Conservation (phyloP, 2,113 vertebrate genomes). For the Oceanodroma tethys region DNA sequence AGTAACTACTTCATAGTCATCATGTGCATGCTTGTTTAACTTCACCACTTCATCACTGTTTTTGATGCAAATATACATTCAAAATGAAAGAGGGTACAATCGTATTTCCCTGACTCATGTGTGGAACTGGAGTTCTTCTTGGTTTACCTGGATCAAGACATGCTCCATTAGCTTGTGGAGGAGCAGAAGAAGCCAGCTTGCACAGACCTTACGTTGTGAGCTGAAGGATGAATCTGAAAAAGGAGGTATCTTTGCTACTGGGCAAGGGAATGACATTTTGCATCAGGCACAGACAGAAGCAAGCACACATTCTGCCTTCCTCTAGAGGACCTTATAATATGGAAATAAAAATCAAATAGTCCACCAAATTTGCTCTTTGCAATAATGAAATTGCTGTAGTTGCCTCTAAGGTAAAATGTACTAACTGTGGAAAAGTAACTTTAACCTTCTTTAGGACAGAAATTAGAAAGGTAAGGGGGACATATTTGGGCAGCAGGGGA, state of each 20-base stretch:
- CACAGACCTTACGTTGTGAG: accelerated
- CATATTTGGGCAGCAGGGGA: neutral
- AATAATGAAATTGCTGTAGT: neutral
- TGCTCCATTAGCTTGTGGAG: neutral
- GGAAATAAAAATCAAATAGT: neutral
- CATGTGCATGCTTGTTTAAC: neutral
- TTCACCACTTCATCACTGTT: neutral
- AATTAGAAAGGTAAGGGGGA: neutral
- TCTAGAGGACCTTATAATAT: neutral
- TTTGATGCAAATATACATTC: neutral
- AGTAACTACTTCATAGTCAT: neutral
- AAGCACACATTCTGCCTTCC: neutral
- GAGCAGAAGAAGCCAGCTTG: neutral
- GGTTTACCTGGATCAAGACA: neutral
- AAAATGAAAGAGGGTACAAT: neutral
- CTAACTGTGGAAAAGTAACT: neutral
- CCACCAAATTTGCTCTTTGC: neutral
- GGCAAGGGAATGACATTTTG: neutral
- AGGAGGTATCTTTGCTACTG: neutral
- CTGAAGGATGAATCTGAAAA: neutral
- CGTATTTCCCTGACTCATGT: neutral
- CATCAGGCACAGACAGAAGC: neutral
- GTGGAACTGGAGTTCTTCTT: neutral
- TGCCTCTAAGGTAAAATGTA: neutral
- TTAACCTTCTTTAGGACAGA: neutral